Base-by-base conservation (phyloP, 92 coral and sea anemone genomes). In the Actinostola sp. region DNA sequence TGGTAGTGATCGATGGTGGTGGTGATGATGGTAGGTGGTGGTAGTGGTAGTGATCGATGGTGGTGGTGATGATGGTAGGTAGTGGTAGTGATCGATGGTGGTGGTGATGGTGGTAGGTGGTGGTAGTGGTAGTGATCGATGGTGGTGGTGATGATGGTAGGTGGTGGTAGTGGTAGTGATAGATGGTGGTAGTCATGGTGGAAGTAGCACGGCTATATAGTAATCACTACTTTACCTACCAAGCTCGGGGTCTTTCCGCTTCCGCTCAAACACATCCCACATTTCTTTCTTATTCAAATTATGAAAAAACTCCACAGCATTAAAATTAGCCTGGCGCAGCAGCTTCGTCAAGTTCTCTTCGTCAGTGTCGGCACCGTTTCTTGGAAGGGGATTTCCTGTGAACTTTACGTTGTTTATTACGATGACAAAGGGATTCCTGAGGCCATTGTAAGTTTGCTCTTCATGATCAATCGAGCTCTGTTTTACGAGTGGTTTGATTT, bases 401-500 rank as follows among this genome's bases (percentile, higher is more conserved):
- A 94, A 91, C 43, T 88, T 84, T 25, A 91, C 89, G 34, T 94
- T 94, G 81, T 85, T 86, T 29, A 94, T 88, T 26, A 94, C 72
- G 15, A 94, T 30, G 31, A 92, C 82, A 52, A 76, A 91, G 0
- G 98, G 98, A 79, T 94, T 86, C 67, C 63, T 69, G 44, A 90
- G 32, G 17, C 96, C 92, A 24, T 90, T 87, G 58, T 90, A 90
- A n/a, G 19, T 28, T 3, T 67, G 75, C 19, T 67, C 83, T n/a
- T n/a, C n/a, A n/a, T n/a, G n/a, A 24, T 34, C 59, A 24, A 55
- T 21, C 17, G 81, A 61, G 7, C 64, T 17, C 60, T 61, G 57
- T 34, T 43, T 59, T 49, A 61, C 45, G 32, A 45, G 27, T 35
- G 63, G 61, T 68, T 68, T 52, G 1, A 52, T 49, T 25, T 33